Evolutionary conservation across 2,888 invertebrate species (phyloP).

Genomic region (Agriopis leucophaearia): DNA sequence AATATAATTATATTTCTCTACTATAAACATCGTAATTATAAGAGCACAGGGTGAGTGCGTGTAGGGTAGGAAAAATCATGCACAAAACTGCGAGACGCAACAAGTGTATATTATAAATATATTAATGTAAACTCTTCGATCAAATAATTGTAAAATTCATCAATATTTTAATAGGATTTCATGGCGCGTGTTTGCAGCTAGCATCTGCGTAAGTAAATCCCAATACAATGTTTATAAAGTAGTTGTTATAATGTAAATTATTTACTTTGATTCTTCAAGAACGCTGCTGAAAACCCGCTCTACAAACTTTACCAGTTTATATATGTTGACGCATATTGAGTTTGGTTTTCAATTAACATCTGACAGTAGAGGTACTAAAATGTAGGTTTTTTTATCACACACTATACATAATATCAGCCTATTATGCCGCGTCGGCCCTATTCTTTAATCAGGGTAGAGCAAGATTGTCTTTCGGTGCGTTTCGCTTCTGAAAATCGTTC

Average conservation of each 20-base stretch:
- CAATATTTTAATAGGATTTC: conserved; percentile 27
- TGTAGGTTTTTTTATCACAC: neutral
- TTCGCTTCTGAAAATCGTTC: too few relatives aligned
- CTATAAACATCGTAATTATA: too few relatives aligned
- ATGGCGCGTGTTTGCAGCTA: neutral
- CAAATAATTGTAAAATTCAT: conserved; percentile 7
- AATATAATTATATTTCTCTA: too few relatives aligned
- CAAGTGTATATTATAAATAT: conserved; percentile 1
- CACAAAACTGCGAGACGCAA: neutral
- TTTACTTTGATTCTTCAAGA: conserved; percentile 26
- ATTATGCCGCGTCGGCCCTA: too few relatives aligned
- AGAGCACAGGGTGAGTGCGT: too few relatives aligned
- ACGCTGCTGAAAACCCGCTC: conserved; percentile 7
- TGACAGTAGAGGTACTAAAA: neutral
- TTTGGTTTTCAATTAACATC: conserved; percentile 3
- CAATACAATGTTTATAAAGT: conserved; percentile 33
- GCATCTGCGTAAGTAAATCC: conserved; percentile 11
- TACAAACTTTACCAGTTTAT: conserved; percentile 2
- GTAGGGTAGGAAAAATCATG: neutral
- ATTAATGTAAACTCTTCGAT: too few relatives aligned
- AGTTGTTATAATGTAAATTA: conserved; percentile 33
- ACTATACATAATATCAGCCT: too few relatives aligned
- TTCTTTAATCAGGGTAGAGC: too few relatives aligned
- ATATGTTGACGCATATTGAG: conserved; percentile 7
- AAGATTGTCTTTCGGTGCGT: too few relatives aligned